Conservation (phyloP, 2,797 vertebrate species). For the Pelobates cultripes region DNA sequence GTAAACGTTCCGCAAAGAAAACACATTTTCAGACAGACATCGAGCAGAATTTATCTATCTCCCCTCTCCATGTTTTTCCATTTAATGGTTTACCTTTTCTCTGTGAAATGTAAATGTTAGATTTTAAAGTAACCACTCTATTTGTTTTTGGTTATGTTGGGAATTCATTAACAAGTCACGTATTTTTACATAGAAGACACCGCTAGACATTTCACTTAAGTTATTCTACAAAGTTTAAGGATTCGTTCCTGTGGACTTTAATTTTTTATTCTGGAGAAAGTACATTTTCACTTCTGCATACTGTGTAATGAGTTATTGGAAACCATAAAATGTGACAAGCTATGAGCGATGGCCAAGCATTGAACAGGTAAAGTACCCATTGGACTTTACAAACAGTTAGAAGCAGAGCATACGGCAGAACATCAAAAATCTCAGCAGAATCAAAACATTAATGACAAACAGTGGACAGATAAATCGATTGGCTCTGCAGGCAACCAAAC, state of each 20-base stretch:
- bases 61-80: no score
- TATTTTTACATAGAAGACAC: not conserved
- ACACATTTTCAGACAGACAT: no score
- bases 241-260: conserved; percentile 25
- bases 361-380: conserved; percentile 36
- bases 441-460: conserved; percentile 45
- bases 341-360: conserved; percentile 24
- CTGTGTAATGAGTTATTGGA: conserved; percentile 36
- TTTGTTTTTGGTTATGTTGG: no score
- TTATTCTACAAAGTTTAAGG: conserved; percentile 14
- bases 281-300: conserved; percentile 37
- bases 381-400: conserved; percentile 51
- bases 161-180: no score
- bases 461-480: conserved; percentile 28
- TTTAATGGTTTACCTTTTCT: no score
- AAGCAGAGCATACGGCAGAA: conserved; percentile 35
- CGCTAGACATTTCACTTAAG: not conserved
- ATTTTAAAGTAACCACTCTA: no score
- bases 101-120: no score
- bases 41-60: no score
- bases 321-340: conserved; percentile 42
- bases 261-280: conserved; percentile 20
- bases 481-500: conserved; percentile 24
- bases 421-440: conserved; percentile 28
- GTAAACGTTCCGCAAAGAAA: no score